Evolutionary conservation across 2,797 vertebrate species (phyloP), one percentile per base, ranked within the genome.

Genomic region (Gymnopithys bicolor): DNA sequence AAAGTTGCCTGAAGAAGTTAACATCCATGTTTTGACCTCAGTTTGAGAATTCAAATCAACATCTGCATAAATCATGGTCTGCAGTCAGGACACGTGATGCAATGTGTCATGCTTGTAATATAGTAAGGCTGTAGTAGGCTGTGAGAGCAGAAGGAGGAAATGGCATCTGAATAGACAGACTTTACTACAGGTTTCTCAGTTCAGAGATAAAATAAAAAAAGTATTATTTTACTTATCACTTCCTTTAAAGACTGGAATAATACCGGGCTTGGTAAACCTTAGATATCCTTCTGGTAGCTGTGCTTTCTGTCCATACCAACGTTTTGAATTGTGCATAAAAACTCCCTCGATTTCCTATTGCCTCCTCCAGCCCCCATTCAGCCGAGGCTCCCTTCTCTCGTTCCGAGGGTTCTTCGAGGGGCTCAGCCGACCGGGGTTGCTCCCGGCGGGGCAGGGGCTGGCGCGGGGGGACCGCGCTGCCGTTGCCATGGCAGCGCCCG

Each of bases 401-500:
- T 39, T 28, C 27, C 64, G 1, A 51, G 39, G 12, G 68, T 5
- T 33, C 2, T 46, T 12, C 4, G 9, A n/a, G 43, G 27, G 43
- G 28, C 21, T n/a, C n/a, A 6, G 63, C 32, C 11, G 16, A 23
- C 22, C 43, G 32, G 62, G 24, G 70, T 25, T 56, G 49, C 67
- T 48, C 66, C 49, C 48, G 48, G 49, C 15, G 49, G 79, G 56
- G 56, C 56, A 37, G 75, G 66, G 10, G 17, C 18, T 7, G 43
- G 55, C 12, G 49, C 35, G 28, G 48, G 48, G 39, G 48, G 74
- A 13, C 32, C 7, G 25, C 15, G 10, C 89, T 22, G 89, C 82
- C 3, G 97, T 98, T 96, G 89, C 97, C 93, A 97, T 97, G 60
- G 97, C 96, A 97, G 88, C 94, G 60, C 62, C 53, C 33, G 55